phyloP scores from a whole-genome alignment of 2,113 vertebrate species.

The Thinocorus orbignyianus region DNA sequence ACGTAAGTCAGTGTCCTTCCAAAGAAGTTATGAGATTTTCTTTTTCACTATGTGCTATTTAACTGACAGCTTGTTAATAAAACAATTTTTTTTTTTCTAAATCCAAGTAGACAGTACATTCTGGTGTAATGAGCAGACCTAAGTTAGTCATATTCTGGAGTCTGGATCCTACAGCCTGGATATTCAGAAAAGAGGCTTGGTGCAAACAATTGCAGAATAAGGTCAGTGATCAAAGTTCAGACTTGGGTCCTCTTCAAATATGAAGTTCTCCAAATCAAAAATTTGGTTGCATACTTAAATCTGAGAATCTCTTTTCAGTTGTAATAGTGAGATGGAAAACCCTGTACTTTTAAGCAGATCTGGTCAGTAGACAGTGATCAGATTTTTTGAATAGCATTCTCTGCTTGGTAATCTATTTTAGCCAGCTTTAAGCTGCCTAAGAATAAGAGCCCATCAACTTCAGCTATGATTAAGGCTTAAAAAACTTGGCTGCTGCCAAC shows the following conservation, averaged over 20 bases:
- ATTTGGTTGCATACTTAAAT: not conserved
- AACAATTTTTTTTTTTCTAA: not conserved
- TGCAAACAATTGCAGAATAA: not conserved
- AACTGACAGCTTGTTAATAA: not conserved
- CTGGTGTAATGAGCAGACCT: not conserved
- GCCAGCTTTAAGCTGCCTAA: conserved; percentile 10
- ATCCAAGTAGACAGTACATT: not conserved
- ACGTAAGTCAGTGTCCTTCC: not conserved
- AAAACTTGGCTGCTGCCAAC: not conserved
- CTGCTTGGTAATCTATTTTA: conserved; percentile 19
- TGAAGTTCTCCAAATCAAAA: not conserved
- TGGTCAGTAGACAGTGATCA: not conserved
- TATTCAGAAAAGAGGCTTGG: not conserved
- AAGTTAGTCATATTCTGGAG: not conserved
- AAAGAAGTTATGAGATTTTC: not conserved
- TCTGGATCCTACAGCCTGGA: not conserved
- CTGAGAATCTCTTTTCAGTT: not conserved
- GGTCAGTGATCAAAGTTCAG: not conserved
- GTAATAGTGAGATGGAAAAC: not conserved
- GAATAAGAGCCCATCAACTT: conserved; percentile 15
- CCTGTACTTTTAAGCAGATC: not conserved
- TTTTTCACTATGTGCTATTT: not conserved
- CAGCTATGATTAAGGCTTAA: not conserved
- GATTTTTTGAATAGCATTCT: not conserved
- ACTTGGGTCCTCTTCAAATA: not conserved